Conservation (phyloP, 2,113 vertebrate species). For the Mormoops blainvillei region DNA sequence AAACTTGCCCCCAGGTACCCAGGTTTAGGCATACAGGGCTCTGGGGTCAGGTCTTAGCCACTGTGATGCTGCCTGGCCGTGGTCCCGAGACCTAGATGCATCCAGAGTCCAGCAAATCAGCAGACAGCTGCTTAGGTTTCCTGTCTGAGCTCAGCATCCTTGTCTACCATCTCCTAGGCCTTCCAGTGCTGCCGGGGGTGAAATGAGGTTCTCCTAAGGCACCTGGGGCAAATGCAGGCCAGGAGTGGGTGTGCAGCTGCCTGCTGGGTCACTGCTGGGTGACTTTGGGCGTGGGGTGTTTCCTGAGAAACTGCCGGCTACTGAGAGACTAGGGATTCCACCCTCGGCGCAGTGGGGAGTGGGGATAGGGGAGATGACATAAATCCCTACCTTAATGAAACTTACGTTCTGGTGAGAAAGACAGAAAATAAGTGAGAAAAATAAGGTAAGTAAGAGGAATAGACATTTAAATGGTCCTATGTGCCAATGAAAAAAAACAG, state of each 20-base stretch:
- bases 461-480: not conserved
- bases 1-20: not conserved
- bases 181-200: too few species aligned
- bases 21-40: not conserved
- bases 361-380: not conserved
- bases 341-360: not conserved
- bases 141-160: not conserved
- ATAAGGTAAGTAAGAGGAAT: not conserved
- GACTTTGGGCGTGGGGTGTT: not conserved
- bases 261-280: not conserved
- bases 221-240: too few species aligned
- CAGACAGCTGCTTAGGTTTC: not conserved
- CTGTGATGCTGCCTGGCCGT: fast-evolving
- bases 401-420: not conserved
- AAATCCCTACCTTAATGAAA: not conserved
- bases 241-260: not conserved
- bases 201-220: not conserved
- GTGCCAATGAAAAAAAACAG: not conserved
- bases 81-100: not conserved
- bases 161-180: not conserved
- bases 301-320: not conserved
- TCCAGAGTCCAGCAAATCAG: not conserved
- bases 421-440: not conserved
- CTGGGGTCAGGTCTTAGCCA: too few species aligned
- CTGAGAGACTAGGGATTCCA: not conserved